These are phyloP conservation scores for Styela clava DNA, from an alignment of 23 tunicate species.

Conservation along the genomic window DNA sequence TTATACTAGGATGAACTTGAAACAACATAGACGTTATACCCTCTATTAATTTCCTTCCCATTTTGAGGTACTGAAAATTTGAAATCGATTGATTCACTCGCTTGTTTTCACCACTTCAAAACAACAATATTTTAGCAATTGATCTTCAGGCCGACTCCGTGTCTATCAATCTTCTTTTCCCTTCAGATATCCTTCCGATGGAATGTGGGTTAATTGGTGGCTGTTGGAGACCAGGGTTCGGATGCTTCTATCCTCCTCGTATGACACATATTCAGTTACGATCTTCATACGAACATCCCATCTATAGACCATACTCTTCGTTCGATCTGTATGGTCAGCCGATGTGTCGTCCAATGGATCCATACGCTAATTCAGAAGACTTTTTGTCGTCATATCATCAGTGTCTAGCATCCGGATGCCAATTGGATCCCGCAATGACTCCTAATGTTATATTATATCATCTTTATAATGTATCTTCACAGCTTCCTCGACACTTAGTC, in stretches of 20 bases:
- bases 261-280: constrained; percentile 29
- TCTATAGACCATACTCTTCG: background rate
- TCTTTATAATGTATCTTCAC: constrained; percentile 11
- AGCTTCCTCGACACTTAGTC: constrained; percentile 12
- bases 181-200: constrained; percentile 45
- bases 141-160: too few species aligned
- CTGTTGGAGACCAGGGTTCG: constrained; percentile 51
- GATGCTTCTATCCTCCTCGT: constrained; percentile 54
- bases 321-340: constrained; percentile 52
- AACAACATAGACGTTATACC: too few species aligned
- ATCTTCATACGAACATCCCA: constrained; percentile 37
- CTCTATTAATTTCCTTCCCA: too few species aligned
- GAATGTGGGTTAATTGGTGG: constrained; percentile 85
- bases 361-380: constrained; percentile 18
- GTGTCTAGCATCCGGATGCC: constrained; percentile 67
- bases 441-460: constrained; percentile 8
- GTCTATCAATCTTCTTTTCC: background rate
- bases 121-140: too few species aligned
- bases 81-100: too few species aligned
- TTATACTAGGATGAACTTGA: too few species aligned
- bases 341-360: constrained; percentile 44
- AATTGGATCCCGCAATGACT: constrained; percentile 22
- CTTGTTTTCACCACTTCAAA: too few species aligned
- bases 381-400: constrained; percentile 48
- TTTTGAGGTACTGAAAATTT: too few species aligned